A percentile compares a stretch with the other conserved stretches of the same genome.
Evolutionary conservation across 2,888 invertebrate species (phyloP).

Genomic region (Chaitophorus viminalis): DNA sequence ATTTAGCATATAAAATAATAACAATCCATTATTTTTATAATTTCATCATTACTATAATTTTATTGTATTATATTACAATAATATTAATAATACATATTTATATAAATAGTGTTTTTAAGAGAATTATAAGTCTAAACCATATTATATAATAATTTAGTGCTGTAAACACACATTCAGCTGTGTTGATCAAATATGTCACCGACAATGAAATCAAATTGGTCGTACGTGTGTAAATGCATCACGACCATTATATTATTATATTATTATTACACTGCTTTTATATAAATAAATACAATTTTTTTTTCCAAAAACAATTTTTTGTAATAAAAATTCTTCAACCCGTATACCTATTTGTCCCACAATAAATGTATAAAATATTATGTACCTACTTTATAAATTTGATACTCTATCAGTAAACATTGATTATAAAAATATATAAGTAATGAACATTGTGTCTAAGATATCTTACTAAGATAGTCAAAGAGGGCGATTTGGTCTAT

Average conservation of each 20-base stretch:
- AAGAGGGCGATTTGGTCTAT: too few species aligned
- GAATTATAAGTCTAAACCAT: constrained; percentile 59
- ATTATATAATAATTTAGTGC: constrained; percentile 4
- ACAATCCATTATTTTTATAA: not conserved
- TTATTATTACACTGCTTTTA: constrained; percentile 20
- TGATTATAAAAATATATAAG: too few species aligned
- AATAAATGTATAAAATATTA: too few species aligned
- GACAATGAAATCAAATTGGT: constrained; percentile 40
- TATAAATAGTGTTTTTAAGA: constrained; percentile 37
- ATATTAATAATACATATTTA: constrained; percentile 10
- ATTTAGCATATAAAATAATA: not conserved
- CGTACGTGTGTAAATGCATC: not conserved
- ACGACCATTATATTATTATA: constrained; percentile 23
- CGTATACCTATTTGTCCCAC: not conserved
- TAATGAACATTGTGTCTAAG: too few species aligned
- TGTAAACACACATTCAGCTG: constrained; percentile 22
- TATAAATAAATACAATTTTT: constrained; percentile 18
- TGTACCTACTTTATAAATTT: too few species aligned
- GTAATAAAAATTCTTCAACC: not conserved
- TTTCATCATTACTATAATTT: not conserved
- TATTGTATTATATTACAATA: constrained; percentile 6
- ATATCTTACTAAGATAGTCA: too few species aligned
- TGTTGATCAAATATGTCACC: constrained; percentile 1
- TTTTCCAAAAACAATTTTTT: not conserved
- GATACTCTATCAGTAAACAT: too few species aligned